Evolutionary conservation across 2,797 vertebrate genomes (phyloP).

Genomic region (Syndactyla subalaris): DNA sequence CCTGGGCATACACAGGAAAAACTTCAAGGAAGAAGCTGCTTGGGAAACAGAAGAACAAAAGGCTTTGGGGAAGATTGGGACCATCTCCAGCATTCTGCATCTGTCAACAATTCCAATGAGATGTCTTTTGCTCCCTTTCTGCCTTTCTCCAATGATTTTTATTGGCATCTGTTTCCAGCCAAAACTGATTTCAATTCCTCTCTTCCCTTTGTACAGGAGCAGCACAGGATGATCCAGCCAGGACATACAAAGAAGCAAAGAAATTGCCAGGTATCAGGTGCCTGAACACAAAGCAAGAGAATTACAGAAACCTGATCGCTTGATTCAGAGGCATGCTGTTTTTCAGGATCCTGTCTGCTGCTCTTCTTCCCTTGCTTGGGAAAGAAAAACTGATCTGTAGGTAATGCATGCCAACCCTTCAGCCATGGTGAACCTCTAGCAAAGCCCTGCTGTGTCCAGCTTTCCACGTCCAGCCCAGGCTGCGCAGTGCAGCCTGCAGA

Average conservation of each 20-base stretch:
- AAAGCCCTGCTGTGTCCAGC: neutral
- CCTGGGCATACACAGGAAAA: neutral
- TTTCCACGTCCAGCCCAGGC: rapidly evolving
- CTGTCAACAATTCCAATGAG: neutral
- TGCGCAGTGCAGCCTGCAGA: neutral
- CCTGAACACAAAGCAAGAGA: neutral
- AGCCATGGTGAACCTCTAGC: neutral
- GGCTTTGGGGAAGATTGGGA: neutral
- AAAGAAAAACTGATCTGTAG: neutral
- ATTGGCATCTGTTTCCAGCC: neutral
- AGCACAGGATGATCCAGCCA: neutral
- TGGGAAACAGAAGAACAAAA: neutral
- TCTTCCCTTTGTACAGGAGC: neutral
- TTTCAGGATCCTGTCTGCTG: neutral
- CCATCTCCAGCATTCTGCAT: neutral
- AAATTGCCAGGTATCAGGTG: neutral
- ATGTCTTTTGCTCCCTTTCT: neutral
- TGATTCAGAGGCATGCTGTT: neutral
- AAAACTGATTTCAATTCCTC: neutral
- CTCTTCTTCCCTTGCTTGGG: neutral
- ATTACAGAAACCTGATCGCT: neutral
- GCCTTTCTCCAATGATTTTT: neutral
- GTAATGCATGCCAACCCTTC: neutral
- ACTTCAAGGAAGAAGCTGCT: neutral
- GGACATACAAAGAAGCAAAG: neutral